These are phyloP conservation scores for Coccyzus lansbergi DNA, from an alignment of 2,797 vertebrate species.

Conservation along the genomic window DNA sequence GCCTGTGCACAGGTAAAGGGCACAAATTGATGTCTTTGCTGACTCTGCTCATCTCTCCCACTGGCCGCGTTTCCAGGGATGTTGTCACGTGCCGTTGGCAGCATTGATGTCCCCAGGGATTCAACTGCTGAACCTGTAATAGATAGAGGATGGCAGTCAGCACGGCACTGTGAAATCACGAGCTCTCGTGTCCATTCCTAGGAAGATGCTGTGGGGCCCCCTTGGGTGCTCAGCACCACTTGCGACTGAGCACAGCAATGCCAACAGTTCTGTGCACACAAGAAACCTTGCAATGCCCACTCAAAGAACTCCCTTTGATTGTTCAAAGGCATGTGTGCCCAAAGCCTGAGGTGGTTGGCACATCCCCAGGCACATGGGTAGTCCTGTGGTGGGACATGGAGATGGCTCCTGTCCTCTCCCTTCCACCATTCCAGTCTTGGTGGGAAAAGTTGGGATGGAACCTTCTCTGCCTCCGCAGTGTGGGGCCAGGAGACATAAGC, in stretches of 20 bases:
- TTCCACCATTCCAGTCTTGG: neutral
- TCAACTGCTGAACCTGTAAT: neutral
- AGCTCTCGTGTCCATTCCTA: neutral
- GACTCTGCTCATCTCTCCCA: neutral
- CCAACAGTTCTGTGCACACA: neutral
- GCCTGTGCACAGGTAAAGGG: neutral
- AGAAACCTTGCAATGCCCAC: rapidly evolving
- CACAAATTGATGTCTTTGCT: rapidly evolving
- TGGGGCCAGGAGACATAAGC: neutral
- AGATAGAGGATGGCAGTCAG: conserved; percentile 20
- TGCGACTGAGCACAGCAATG: neutral
- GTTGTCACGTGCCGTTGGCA: neutral
- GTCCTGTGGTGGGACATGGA: neutral
- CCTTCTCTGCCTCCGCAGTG: neutral
- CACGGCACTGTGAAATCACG: rapidly evolving
- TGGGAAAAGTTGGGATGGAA: neutral
- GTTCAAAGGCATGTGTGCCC: rapidly evolving
- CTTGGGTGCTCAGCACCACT: neutral
- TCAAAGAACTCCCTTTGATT: neutral
- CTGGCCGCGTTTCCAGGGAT: neutral
- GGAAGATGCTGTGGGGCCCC: neutral
- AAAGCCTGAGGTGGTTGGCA: neutral
- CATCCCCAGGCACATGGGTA: rapidly evolving
- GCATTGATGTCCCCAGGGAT: neutral
- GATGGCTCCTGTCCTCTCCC: neutral